Evolutionary conservation across 2,797 vertebrate genomes (phyloP).

Genomic region (Gambelia wislizenii): DNA sequence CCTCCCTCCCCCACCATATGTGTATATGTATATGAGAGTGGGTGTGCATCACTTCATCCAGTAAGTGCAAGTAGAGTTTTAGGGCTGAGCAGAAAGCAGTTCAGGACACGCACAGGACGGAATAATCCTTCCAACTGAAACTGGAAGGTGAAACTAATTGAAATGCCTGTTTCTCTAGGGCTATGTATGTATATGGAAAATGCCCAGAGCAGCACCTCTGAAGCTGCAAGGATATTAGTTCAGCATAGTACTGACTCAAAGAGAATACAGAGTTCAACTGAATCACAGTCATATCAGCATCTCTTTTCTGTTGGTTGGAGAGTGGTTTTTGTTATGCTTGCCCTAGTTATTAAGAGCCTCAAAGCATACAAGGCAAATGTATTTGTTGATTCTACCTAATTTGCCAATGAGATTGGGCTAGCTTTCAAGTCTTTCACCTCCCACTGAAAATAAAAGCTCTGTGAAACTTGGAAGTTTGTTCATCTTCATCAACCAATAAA

Average conservation of each 20-base stretch:
- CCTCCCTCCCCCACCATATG: background rate
- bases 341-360: background rate
- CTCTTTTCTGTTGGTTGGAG: background rate
- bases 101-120: slow-evolving; percentile 25
- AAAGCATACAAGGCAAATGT: background rate
- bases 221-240: slow-evolving; percentile 17
- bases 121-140: slow-evolving; percentile 43
- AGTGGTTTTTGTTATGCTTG: background rate
- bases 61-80: background rate
- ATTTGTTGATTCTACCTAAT: slow-evolving; percentile 5
- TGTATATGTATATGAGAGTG: background rate
- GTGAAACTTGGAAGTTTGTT: slow-evolving; percentile 3
- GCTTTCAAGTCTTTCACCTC: background rate
- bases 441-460: background rate
- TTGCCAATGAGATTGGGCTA: background rate
- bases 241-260: slow-evolving; percentile 38
- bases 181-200: slow-evolving; percentile 39
- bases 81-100: slow-evolving; percentile 17
- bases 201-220: slow-evolving; percentile 34
- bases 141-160: slow-evolving; percentile 41
- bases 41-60: slow-evolving; percentile 13
- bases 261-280: slow-evolving; percentile 5
- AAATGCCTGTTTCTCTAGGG: slow-evolving; percentile 34
- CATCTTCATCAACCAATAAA: background rate
- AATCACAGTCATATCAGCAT: background rate